phyloP scores from a whole-genome alignment of 2,888 invertebrate species.

The Drosophila robusta region DNA sequence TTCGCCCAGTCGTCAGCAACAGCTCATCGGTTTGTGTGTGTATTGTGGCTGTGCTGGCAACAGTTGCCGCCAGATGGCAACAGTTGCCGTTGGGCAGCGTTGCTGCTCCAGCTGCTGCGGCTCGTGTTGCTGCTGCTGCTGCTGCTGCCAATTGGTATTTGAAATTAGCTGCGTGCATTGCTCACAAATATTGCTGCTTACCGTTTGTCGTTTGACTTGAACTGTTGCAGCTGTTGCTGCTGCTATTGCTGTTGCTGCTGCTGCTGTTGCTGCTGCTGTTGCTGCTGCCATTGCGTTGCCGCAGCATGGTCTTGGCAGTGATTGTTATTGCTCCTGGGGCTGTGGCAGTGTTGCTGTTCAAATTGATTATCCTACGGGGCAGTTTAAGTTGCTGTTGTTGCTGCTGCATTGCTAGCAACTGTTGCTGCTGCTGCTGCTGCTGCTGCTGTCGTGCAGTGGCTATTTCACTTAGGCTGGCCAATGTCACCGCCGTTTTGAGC shows the following conservation, averaged over 20 bases:
- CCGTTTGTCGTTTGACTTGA: conserved; percentile 57
- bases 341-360: conserved; percentile 61
- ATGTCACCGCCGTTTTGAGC: conserved; percentile 81
- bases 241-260: conserved; percentile 25
- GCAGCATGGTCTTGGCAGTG: conserved; percentile 50
- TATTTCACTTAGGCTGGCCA: conserved; percentile 80
- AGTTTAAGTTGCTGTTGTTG: conserved; percentile 63
- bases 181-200: conserved; percentile 66
- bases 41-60: conserved; percentile 79
- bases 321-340: conserved; percentile 47
- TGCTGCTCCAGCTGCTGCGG: conserved; percentile 10
- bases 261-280: conserved; percentile 17
- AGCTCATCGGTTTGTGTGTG: conserved; percentile 84
- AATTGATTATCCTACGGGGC: conserved; percentile 69
- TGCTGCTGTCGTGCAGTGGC: conserved; percentile 78
- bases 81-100: conserved; percentile 47
- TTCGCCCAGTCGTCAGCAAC: conserved; percentile 35
- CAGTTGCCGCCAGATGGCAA: conserved; percentile 38
- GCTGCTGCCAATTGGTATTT: conserved; percentile 48
- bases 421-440: conserved; percentile 70
- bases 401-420: conserved; percentile 44
- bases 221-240: conserved; percentile 29
- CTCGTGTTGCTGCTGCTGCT: conserved; percentile 31
- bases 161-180: conserved; percentile 43
- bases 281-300: conserved; percentile 35